phyloP scores from a whole-genome alignment of 2,113 vertebrate species.

The Nicator chloris region DNA sequence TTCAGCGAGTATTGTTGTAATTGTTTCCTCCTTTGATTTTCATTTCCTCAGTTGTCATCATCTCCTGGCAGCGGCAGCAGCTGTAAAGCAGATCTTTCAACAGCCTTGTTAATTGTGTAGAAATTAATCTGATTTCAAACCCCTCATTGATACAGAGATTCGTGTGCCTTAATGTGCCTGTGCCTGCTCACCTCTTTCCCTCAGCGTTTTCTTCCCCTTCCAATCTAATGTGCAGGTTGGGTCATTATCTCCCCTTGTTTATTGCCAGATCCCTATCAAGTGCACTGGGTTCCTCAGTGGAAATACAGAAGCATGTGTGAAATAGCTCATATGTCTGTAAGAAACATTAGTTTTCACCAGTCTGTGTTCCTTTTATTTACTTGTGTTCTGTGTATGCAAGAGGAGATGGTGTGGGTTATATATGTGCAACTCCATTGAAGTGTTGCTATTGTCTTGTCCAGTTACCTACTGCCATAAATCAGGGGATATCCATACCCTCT shows the following conservation, averaged over 20 bases:
- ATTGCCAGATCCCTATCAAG: not conserved
- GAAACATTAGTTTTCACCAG: not conserved
- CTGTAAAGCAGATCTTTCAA: constrained; percentile 68
- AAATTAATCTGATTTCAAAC: constrained; percentile 70
- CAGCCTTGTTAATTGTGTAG: constrained; percentile 67
- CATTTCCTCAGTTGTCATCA: constrained; percentile 73
- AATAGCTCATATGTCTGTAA: not conserved
- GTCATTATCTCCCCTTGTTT: not conserved
- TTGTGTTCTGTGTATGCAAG: not conserved
- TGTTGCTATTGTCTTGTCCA: not conserved
- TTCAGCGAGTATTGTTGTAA: constrained; percentile 68
- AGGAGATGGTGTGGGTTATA: not conserved
- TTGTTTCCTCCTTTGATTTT: constrained; percentile 75
- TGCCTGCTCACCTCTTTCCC: not conserved
- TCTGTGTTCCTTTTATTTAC: not conserved
- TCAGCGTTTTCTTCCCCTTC: not conserved
- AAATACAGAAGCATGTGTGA: not conserved
- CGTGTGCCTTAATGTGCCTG: not conserved
- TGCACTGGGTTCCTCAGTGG: not conserved
- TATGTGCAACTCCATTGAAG: not conserved
- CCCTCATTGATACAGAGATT: constrained; percentile 28
- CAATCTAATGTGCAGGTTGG: not conserved
- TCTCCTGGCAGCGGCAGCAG: constrained; percentile 59
- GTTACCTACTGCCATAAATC: not conserved
- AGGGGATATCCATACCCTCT: not conserved